Percentiles rank a stretch among this genome's conserved stretches.
phyloP scores from a whole-genome alignment of 2,113 vertebrate species.

The Etheostoma cragini region DNA sequence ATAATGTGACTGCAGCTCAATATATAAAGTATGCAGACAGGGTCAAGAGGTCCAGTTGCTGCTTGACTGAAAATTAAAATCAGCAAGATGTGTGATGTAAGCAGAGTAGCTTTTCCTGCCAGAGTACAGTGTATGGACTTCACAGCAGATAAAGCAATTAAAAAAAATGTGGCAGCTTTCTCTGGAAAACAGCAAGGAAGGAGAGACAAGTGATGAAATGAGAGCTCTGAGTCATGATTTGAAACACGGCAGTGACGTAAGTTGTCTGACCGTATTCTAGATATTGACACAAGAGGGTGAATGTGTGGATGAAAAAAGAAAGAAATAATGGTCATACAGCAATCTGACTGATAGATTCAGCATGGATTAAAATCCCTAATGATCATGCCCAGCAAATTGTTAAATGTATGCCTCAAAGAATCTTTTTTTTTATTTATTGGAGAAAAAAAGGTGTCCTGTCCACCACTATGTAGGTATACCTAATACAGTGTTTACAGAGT shows the following conservation, averaged over 20 bases:
- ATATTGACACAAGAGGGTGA: background rate
- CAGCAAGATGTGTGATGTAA: conserved; percentile 15
- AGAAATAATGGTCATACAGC: background rate
- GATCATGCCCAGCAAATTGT: background rate
- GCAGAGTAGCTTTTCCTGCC: background rate
- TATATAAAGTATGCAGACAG: conserved; percentile 13
- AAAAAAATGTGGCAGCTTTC: background rate
- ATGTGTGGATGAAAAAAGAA: background rate
- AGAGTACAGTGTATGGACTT: background rate
- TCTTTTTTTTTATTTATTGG: background rate
- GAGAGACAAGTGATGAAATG: background rate
- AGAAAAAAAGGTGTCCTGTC: background rate
- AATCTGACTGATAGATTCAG: background rate
- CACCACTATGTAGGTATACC: background rate
- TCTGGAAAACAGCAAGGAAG: background rate
- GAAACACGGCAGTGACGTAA: conserved; percentile 7
- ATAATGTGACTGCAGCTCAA: conserved; percentile 14
- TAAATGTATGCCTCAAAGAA: background rate
- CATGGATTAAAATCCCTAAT: background rate
- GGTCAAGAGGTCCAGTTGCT: conserved; percentile 24
- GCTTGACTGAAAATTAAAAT: conserved; percentile 19
- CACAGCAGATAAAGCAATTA: background rate
- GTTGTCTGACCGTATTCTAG: background rate
- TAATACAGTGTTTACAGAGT: conserved; percentile 34
- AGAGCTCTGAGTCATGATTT: conserved; percentile 2